A percentile compares a stretch with the other conserved stretches of the same genome.
phyloP scores from a whole-genome alignment of 2,888 invertebrate genomes.

The Apodemia zela region DNA sequence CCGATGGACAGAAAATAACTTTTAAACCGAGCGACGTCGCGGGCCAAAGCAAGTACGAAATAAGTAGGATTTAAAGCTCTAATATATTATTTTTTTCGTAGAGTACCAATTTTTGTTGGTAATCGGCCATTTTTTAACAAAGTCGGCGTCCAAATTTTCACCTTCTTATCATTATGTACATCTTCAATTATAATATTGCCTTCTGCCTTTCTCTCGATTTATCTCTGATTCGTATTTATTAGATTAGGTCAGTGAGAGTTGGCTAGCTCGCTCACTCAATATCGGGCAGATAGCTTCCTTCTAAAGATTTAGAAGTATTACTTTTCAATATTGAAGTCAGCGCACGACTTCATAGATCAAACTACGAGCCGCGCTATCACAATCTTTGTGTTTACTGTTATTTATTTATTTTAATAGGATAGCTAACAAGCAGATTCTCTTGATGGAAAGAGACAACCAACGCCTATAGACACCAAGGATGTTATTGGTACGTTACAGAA shows the following conservation, averaged over 20 bases:
- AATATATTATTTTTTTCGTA: not conserved
- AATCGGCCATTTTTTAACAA: not conserved
- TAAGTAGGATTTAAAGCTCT: not conserved
- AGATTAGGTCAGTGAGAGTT: not conserved
- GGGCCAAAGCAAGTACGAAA: no score
- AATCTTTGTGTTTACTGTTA: no score
- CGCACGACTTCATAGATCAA: no score
- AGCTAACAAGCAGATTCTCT: no score
- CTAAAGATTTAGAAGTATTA: not conserved
- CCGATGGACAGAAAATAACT: no score
- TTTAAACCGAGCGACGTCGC: no score
- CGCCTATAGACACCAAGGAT: no score
- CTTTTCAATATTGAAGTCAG: no score
- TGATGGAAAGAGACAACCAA: no score
- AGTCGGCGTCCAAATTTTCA: not conserved
- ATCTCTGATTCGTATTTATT: not conserved
- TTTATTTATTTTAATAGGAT: no score
- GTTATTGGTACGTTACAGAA: no score
- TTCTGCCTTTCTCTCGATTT: constrained; percentile 2
- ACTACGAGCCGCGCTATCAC: no score
- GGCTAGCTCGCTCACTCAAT: not conserved
- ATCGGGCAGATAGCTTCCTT: not conserved
- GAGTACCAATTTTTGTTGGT: not conserved
- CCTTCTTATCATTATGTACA: not conserved
- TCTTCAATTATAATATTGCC: not conserved